Percentiles rank a stretch among this genome's conserved stretches.
phyloP scores from a whole-genome alignment of 2,797 vertebrate species.

The Gymnothorax javanicus region DNA sequence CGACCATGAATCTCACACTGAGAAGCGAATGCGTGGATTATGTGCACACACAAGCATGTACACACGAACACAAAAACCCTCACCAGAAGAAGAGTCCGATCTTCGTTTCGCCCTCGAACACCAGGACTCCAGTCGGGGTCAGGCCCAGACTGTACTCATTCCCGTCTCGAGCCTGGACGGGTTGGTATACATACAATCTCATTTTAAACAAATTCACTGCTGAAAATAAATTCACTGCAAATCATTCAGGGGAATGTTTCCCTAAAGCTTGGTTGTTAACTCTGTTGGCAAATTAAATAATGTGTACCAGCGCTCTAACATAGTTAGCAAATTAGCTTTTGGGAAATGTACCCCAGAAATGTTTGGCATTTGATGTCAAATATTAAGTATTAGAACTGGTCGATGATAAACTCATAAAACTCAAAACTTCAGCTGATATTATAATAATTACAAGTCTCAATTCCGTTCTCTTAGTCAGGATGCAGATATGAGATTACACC shows the following conservation, averaged over 20 bases:
- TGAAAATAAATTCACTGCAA: too few relatives aligned
- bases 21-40: not conserved
- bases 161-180: slow-evolving; percentile 88
- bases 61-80: slow-evolving; percentile 39
- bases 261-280: too few relatives aligned
- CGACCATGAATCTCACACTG: not conserved
- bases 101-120: slow-evolving; percentile 97
- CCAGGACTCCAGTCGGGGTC: slow-evolving; percentile 96
- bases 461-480: not conserved
- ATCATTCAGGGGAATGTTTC: too few relatives aligned
- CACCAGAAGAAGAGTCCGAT: slow-evolving; percentile 99
- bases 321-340: too few relatives aligned
- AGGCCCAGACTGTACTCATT: slow-evolving; percentile 97
- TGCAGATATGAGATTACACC: not conserved
- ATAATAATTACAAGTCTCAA: not conserved
- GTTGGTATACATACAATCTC: not conserved
- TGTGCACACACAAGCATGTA: not conserved
- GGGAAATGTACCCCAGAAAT: too few relatives aligned
- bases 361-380: too few relatives aligned
- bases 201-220: not conserved
- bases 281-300: too few relatives aligned
- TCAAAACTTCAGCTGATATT: too few relatives aligned
- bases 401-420: too few relatives aligned
- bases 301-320: too few relatives aligned
- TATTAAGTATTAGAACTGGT: too few relatives aligned